Conservation (phyloP, 1,140 invertebrate genomes). For the Sminthurinus signatus region DNA sequence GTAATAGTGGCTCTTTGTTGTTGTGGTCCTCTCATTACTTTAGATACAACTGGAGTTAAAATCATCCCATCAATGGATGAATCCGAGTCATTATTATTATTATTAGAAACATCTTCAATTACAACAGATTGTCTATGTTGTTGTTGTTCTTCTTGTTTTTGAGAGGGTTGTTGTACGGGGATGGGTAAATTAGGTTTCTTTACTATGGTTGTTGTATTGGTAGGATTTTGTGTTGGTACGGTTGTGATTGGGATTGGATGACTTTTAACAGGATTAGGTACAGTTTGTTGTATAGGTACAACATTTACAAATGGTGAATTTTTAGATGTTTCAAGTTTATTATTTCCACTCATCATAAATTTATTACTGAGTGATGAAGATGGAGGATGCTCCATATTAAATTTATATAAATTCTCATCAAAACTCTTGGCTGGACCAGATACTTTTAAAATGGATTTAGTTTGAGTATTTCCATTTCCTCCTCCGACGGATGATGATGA, state of each 20-base stretch:
- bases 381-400: too few relatives aligned
- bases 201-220: too few relatives aligned
- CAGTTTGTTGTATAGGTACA: neutral
- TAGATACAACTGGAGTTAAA: slow-evolving; percentile 33
- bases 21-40: slow-evolving; percentile 36
- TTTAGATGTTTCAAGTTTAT: neutral
- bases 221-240: too few relatives aligned
- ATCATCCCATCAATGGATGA: slow-evolving; percentile 13
- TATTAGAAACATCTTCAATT: neutral
- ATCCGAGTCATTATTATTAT: too few relatives aligned
- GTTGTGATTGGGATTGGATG: too few relatives aligned
- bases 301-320: slow-evolving; percentile 3
- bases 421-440: slow-evolving; percentile 6
- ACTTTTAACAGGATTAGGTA: too few relatives aligned
- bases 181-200: too few relatives aligned
- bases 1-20: slow-evolving; percentile 36
- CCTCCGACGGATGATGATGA: too few relatives aligned
- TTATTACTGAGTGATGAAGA: too few relatives aligned
- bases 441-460: neutral
- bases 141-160: neutral
- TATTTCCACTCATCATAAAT: too few relatives aligned
- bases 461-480: too few relatives aligned
- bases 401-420: slow-evolving; percentile 9
- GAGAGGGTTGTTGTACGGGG: too few relatives aligned
- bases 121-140: neutral